phyloP scores from a whole-genome alignment of 2,797 vertebrate genomes.

The Neomorphus geoffroyi region DNA sequence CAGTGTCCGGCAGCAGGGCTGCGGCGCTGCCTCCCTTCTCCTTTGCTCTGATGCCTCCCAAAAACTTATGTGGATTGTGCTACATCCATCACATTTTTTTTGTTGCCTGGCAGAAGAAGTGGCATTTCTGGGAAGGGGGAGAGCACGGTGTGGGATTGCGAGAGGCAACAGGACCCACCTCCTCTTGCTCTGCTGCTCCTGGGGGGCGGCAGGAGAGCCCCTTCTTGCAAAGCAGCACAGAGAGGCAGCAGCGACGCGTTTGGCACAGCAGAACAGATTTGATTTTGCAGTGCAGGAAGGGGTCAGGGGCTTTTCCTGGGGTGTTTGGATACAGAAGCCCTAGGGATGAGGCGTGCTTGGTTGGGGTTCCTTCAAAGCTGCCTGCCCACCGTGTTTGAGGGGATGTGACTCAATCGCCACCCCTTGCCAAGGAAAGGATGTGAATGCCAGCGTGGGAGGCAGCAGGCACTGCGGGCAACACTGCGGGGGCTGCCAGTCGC shows the following conservation, averaged over 20 bases:
- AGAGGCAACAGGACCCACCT: fast-evolving
- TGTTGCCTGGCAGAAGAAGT: not conserved
- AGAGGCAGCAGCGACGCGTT: not conserved
- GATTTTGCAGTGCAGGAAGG: not conserved
- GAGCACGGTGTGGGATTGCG: no score
- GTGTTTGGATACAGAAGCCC: not conserved
- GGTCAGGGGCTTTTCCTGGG: not conserved
- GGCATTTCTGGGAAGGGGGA: not conserved
- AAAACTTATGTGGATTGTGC: not conserved
- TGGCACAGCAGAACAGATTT: not conserved
- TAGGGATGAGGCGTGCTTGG: no score
- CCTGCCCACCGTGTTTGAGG: not conserved
- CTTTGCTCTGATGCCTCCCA: not conserved
- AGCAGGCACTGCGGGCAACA: not conserved
- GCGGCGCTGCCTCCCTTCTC: not conserved
- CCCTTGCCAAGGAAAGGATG: not conserved
- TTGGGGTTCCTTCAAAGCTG: not conserved
- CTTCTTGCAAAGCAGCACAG: not conserved
- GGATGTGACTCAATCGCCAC: fast-evolving
- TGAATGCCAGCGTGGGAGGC: fast-evolving
- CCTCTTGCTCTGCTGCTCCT: no score
- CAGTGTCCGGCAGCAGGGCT: not conserved
- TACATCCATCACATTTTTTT: not conserved
- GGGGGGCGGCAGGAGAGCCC: not conserved
- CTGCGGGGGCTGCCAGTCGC: not conserved